phyloP scores from a whole-genome alignment of 2,888 invertebrate genomes.

The Byasa hedistus region DNA sequence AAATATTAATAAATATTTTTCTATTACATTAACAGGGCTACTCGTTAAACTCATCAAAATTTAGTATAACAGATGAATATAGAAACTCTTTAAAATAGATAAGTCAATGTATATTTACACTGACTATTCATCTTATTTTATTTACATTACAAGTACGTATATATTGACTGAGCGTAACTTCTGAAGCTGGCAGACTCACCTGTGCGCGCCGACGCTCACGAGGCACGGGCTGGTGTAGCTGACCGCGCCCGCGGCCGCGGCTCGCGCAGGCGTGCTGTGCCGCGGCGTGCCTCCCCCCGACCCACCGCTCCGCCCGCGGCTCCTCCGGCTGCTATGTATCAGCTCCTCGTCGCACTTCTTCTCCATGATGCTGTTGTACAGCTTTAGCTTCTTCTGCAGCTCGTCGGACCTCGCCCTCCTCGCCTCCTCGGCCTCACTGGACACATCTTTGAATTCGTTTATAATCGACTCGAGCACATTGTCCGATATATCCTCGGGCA shows the following conservation, averaged over 20 bases:
- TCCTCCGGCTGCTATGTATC: constrained; percentile 79
- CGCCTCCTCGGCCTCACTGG: constrained; percentile 57
- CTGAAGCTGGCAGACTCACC: constrained; percentile 28
- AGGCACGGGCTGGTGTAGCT: constrained; percentile 62
- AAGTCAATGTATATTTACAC: too few species aligned
- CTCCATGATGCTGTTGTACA: constrained; percentile 86
- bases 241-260: constrained; percentile 40
- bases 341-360: constrained; percentile 86
- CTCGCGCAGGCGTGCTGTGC: constrained; percentile 50
- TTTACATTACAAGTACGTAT: too few species aligned
- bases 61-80: too few species aligned
- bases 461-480: constrained; percentile 69
- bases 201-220: constrained; percentile 54
- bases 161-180: too few species aligned
- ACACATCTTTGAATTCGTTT: constrained; percentile 64
- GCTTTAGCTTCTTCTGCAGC: constrained; percentile 77
- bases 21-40: too few species aligned
- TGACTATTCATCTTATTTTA: too few species aligned
- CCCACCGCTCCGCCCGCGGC: constrained; percentile 54
- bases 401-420: constrained; percentile 55
- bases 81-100: too few species aligned
- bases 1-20: too few species aligned
- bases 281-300: constrained; percentile 39
- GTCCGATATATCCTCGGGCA: constrained; percentile 68
- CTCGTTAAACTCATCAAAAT: too few species aligned